Evolutionary conservation across 2,113 vertebrate species (phyloP).

Genomic region (Myanophis thanlyinensis): DNA sequence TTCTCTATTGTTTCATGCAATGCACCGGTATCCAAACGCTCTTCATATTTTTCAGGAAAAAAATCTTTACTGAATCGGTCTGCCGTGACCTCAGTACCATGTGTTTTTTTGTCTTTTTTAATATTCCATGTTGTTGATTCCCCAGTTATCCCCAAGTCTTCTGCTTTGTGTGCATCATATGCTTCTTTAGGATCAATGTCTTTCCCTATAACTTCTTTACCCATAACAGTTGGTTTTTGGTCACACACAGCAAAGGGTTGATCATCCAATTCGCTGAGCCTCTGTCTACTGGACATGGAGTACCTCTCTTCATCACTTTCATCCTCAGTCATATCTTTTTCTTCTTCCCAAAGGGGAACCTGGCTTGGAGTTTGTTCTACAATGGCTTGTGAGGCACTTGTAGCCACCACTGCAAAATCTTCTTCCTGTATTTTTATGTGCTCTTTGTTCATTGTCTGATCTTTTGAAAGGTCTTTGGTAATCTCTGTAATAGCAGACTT

Average conservation of each 20-base stretch:
- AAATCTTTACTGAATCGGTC: conserved; percentile 46
- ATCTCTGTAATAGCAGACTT: conserved; percentile 53
- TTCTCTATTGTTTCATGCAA: conserved; percentile 43
- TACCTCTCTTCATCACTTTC: conserved; percentile 62
- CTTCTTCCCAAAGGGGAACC: conserved; percentile 47
- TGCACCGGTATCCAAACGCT: conserved; percentile 30
- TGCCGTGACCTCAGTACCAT: conserved; percentile 24
- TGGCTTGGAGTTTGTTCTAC: conserved; percentile 34
- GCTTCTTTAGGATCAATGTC: conserved; percentile 37
- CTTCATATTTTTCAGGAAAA: conserved; percentile 30
- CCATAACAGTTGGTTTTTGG: conserved; percentile 37
- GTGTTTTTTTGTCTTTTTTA: conserved; percentile 43
- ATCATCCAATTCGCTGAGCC: conserved; percentile 42
- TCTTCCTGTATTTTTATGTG: conserved; percentile 38
- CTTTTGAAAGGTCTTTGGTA: conserved; percentile 64
- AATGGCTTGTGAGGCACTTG: conserved; percentile 44
- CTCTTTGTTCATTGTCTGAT: conserved; percentile 49
- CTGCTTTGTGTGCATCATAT: conserved; percentile 40
- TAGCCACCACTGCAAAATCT: conserved; percentile 29
- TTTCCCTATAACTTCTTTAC: conserved; percentile 47
- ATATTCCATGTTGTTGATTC: conserved; percentile 21
- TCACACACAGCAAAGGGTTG: conserved; percentile 44
- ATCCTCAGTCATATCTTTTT: conserved; percentile 59
- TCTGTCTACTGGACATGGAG: conserved; percentile 41
- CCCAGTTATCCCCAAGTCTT: conserved; percentile 31